Evolutionary conservation across 2,113 vertebrate species (phyloP), one percentile per base, ranked within the genome.

Genomic region (Oreochromis tanganicae): DNA sequence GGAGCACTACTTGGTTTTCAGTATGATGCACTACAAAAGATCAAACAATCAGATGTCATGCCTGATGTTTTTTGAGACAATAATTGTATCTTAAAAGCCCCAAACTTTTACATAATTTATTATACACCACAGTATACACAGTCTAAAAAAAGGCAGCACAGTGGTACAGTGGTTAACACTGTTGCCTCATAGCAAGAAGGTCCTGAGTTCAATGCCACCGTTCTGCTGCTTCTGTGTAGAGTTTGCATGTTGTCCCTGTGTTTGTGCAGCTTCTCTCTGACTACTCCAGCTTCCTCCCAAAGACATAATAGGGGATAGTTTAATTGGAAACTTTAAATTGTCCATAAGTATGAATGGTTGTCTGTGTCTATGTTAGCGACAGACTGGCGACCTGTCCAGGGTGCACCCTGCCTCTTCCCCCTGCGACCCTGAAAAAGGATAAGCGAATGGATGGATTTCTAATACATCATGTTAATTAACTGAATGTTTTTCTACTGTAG

Each of bases 121-220:
- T n/a, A 66, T 3, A 7, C 32, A 66, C 10, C 61, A 66, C 61
- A 66, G 61, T 36, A 7, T 66, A 2, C 32, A 13, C 61, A 3
- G 19, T 66, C 1, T 19, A 17, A 61, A 10, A 0, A 0, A 4
- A 61, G 29, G 57, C 57, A 32, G 29, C 16, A 4, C 5, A 5
- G 16, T 34, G 59, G 59, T 0, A 10, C 16, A 34, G 59, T 63
- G 16, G 59, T 63, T 3, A 63, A 29, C 59, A 63, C 2, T 63
- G 16, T 63, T 63, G 34, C 59, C 16, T 63, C 0, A 63, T 34
- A 63, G 59, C 29, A 63, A 63, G 59, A 34, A 63, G 29, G 59
- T 63, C 29, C 59, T 34, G 59, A 63, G 59, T 63, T 63, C 59
- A 34, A 34, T 63, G 59, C 29, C 16, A 63, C 59, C 59, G 3